Conservation (phyloP, 2,113 vertebrate species). For the Electrona antarctica region DNA sequence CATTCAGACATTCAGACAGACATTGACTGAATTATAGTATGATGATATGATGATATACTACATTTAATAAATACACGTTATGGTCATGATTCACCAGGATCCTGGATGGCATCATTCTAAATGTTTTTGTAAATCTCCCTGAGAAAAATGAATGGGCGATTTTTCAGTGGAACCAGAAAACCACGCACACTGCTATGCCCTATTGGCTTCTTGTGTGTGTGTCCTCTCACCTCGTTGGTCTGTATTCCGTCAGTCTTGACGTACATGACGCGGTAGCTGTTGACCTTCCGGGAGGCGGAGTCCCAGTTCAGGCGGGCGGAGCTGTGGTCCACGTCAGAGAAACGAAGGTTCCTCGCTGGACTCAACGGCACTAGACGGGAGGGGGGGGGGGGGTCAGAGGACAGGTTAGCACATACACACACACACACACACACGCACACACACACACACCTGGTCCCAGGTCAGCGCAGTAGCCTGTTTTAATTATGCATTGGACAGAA, state of each 20-base stretch:
- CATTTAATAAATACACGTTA: too few species aligned
- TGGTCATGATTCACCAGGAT: too few species aligned
- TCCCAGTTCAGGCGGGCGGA: conserved; percentile 88
- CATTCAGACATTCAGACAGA: too few species aligned
- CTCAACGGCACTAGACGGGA: conserved; percentile 83
- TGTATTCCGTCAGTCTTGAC: conserved; percentile 87
- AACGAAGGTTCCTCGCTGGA: conserved; percentile 85
- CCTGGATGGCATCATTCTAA: too few species aligned
- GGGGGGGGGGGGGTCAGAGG: background rate
- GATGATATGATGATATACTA: too few species aligned
- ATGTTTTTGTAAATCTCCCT: too few species aligned
- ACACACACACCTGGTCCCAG: background rate
- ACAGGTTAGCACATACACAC: background rate
- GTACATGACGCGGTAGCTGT: conserved; percentile 87
- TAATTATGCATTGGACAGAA: conserved; percentile 35
- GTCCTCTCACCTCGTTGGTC: conserved; percentile 86
- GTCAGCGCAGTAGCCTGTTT: conserved; percentile 27
- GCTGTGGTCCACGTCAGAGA: conserved; percentile 87
- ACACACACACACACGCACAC: background rate
- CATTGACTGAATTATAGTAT: too few species aligned
- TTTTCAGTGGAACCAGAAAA: too few species aligned
- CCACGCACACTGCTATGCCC: too few species aligned
- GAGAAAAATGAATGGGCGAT: too few species aligned
- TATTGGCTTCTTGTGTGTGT: background rate
- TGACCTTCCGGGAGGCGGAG: conserved; percentile 81